Evolutionary conservation across 1,140 invertebrate species (phyloP), one percentile per base, ranked within the genome.

Genomic region (Cherax destructor): DNA sequence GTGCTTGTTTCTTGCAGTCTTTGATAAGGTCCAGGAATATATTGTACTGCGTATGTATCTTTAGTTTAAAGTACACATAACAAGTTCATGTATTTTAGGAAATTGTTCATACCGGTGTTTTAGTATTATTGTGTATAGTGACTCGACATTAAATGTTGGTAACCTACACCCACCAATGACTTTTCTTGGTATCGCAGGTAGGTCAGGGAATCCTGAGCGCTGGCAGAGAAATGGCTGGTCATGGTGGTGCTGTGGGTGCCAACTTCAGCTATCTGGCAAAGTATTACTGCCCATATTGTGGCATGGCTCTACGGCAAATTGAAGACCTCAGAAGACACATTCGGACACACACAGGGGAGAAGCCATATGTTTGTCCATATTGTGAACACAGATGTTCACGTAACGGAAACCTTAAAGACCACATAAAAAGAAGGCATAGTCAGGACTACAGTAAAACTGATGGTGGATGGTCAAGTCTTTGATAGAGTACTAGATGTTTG

Each of bases 181-280:
- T 52, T 88, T 77, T 88, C 86, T 88, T 88, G 86, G 86, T 88
- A 80, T 88, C 86, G 86, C 86, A 88, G 86, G 86, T 88, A 69
- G 86, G 76, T 69, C 77, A 65, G 59, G 86, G 77, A 52, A 61
- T 24, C 41, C 77, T 61, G 18, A 47, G 56, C 10, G 59, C 18
- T 69, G 83, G 30, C 47, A 47, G 59, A 21, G 24, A 49, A 41
- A 47, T 69, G 59, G 52, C 65, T 50, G 83, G 47, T 21, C 49
- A 50, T 59, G 72, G 49, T 52, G 50, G 69, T 24, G 86, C 77
- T 3, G 59, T 49, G 76, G 86, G 61, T 65, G 41, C 16, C 61
- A 16, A 41, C 47, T 30, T 79, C 59, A 69, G 86, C 9, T 80
- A 49, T 59, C 30, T 65, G 10, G n/a, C 76, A 13, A 88, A 88